Conservation (phyloP, 2,113 vertebrate species). For the Clarias magur region DNA sequence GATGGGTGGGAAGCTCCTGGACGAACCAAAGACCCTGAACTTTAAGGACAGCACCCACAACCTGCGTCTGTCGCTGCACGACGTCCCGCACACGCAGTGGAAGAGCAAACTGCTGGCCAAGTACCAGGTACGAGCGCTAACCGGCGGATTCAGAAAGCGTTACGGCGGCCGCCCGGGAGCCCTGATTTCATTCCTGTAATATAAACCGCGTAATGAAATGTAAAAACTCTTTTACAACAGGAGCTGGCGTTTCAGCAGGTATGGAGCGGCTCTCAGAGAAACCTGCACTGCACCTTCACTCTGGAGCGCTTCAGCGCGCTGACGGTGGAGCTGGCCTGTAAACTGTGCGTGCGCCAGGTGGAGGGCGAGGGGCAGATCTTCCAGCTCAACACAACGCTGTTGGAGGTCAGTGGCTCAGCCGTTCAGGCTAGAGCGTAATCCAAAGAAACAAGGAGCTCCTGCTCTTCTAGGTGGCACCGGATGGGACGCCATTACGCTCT, state of each 20-base stretch:
- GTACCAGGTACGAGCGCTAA: slow-evolving; percentile 83
- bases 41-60: slow-evolving; percentile 98
- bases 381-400: slow-evolving; percentile 88
- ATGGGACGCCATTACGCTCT: too few species aligned
- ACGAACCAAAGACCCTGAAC: slow-evolving; percentile 93
- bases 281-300: slow-evolving; percentile 92
- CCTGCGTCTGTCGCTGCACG: slow-evolving; percentile 92
- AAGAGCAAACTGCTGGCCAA: slow-evolving; percentile 95
- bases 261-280: slow-evolving; percentile 91
- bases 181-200: background rate
- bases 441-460: background rate
- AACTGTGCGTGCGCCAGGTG: slow-evolving; percentile 94
- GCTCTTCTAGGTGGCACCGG: too few species aligned
- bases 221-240: slow-evolving; percentile 64
- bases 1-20: slow-evolving; percentile 93
- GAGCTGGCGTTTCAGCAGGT: slow-evolving; percentile 94
- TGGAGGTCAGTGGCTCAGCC: slow-evolving; percentile 76
- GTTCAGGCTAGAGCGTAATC: background rate
- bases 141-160: too few species aligned
- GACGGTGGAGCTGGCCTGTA: slow-evolving; percentile 87
- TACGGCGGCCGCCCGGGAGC: background rate
- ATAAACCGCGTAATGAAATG: background rate
- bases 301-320: slow-evolving; percentile 86
- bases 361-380: slow-evolving; percentile 98
- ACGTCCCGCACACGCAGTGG: slow-evolving; percentile 91